Evolutionary conservation across 2,797 vertebrate species (phyloP), one percentile per base, ranked within the genome.

Genomic region (Australoheros facetus): DNA sequence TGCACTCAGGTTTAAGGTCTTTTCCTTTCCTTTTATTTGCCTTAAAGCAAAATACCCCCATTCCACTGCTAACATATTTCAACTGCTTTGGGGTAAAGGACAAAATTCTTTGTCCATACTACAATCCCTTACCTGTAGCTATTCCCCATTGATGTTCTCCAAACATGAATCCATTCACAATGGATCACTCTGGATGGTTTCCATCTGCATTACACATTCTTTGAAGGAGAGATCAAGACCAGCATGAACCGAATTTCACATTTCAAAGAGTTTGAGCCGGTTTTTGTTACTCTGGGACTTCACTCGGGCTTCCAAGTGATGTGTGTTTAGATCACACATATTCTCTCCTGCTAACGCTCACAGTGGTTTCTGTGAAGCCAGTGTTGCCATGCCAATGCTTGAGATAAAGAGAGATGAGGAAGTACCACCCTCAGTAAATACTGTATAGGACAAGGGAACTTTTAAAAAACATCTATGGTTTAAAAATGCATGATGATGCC

Each of bases 401-500:
- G 21, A 56, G 83, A 75, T n/a, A 66, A 30, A 75, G 26, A 53
- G 4, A 82, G 57, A 72, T 21, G 13, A 71, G 72, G 14, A 78
- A 73, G 54, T 19, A 23, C 23, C 23, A 64, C 59, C 76, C 57
- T 69, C 21, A 48, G 60, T 66, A 64, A 64, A 64, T 45, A 28
- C 11, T 57, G 56, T 23, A 23, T 23, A 23, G 23, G 79, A 81
- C 73, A 72, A 74, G 75, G 66, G 83, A 79, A 19, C 71, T 75
- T 85, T 85, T 87, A 82, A 91, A 77, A 19, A 72, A 79, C 77
- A 59, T 56, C 64, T 71, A 19, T 83, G 75, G 78, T 76, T 91
- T 82, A 83, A 94, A 89, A 92, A 93, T 92, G 80, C 80, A 93
- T 83, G 77, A 81, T 78, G 5, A 80, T 72, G 79, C 57, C 71